Conservation (phyloP, 2,113 vertebrate species). For the Gallinago media region DNA sequence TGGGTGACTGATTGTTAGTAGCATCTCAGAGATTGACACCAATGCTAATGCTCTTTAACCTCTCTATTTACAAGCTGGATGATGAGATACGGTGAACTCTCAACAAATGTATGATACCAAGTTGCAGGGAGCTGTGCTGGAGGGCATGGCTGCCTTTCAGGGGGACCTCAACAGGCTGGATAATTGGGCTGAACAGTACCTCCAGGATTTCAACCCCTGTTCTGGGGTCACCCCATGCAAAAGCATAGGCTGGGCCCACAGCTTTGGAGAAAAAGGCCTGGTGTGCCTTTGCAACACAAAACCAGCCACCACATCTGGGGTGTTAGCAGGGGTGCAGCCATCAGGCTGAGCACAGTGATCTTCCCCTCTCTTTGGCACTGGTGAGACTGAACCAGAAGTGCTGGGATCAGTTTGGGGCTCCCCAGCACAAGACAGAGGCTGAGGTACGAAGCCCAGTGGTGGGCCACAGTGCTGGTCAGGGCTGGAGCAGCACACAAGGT, state of each 20-base stretch:
- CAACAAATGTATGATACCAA: not conserved
- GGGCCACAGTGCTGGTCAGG: not conserved
- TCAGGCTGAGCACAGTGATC: fast-evolving
- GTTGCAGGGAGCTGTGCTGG: too few relatives aligned
- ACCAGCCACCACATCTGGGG: not conserved
- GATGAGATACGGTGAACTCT: not conserved
- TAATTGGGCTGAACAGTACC: not conserved
- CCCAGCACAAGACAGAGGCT: not conserved
- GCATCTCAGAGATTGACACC: not conserved
- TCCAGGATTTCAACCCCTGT: not conserved
- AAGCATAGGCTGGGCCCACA: not conserved
- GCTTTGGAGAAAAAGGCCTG: not conserved
- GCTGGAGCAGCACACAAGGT: not conserved
- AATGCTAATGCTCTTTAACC: not conserved
- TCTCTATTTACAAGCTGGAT: not conserved
- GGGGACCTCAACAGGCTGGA: not conserved
- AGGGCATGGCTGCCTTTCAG: not conserved
- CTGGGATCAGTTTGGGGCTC: not conserved
- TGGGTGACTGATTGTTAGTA: not conserved
- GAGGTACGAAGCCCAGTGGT: fast-evolving
- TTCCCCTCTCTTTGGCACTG: not conserved
- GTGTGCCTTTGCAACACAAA: not conserved
- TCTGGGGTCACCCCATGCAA: not conserved
- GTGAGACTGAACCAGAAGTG: fast-evolving
- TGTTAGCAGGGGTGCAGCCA: not conserved